Evolutionary conservation across 1,140 invertebrate genomes (phyloP), one percentile per base, ranked within the genome.

Genomic region (Ceratitis capitata): DNA sequence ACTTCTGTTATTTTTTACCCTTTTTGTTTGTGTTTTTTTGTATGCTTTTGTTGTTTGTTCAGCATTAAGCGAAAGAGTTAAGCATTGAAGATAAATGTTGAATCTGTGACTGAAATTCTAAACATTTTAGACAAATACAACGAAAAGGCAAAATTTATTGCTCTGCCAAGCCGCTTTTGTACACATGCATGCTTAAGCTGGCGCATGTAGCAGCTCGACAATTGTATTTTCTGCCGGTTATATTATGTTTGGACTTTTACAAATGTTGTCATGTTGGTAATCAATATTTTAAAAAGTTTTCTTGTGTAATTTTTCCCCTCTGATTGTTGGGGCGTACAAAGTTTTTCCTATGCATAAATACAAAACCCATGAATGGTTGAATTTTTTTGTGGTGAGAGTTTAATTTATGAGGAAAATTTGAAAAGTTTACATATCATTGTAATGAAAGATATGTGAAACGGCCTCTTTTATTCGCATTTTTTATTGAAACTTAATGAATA

Each of bases 81-180:
- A 61, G 58, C 26, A 61, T 61, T 32, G 26, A 61, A 69, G 61
- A 69, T 69, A 69, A 39, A 69, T 69, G 61, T 39, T 69, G 32
- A 69, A 69, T 69, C 61, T 69, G 61, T 69, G 61, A 69, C 61
- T 69, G 35, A 69, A 69, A 69, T 69, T 69, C 61, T 69, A 69
- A 69, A 69, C 32, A 69, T 35, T 69, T 69, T 39, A 1, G 61
- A 16, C n/a, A n/a, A 35, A 16, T 35, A 39, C 61, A 69, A 69
- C 32, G 14, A 69, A 69, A 69, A 19, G 61, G 29, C 61, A 69
- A 32, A 69, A 69, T 69, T 69, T 69, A 69, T 69, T 35, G 61
- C 61, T 69, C 19, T 10, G 29, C 10, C 10, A 2, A 10, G 61
- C 29, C 32, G 61, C 61, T 39, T 69, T 69, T 39, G 14, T 69